phyloP scores from a whole-genome alignment of 2,113 vertebrate genomes.

The Gnathonemus longibarbis region DNA sequence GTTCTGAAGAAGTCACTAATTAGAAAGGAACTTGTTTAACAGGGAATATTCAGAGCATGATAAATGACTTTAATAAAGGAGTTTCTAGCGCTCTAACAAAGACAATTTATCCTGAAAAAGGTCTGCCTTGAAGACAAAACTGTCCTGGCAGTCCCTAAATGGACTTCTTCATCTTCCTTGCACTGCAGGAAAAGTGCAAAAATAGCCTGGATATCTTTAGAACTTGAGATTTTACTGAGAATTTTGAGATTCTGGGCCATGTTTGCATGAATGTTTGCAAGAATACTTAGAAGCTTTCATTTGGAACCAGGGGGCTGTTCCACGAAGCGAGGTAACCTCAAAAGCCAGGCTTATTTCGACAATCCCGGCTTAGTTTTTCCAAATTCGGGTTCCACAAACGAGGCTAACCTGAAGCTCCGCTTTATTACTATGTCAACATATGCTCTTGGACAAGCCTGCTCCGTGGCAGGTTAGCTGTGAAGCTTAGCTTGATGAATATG shows the following conservation, averaged over 20 bases:
- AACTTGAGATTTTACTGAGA: background rate
- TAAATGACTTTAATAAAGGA: conserved; percentile 99
- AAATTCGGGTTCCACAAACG: too few relatives aligned
- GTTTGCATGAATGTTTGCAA: background rate
- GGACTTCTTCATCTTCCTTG: conserved; percentile 77
- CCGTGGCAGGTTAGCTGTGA: too few relatives aligned
- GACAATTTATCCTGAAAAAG: conserved; percentile 88
- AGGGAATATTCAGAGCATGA: conserved; percentile 98
- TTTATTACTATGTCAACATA: too few relatives aligned
- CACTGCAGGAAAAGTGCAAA: conserved; percentile 60
- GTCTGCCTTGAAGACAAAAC: conserved; percentile 88
- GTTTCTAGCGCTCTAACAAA: conserved; percentile 89
- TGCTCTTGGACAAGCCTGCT: too few relatives aligned
- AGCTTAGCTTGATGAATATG: too few relatives aligned
- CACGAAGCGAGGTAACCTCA: too few relatives aligned
- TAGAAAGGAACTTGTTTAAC: conserved; percentile 94
- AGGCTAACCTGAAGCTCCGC: too few relatives aligned
- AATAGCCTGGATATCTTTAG: conserved; percentile 11
- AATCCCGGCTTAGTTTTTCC: too few relatives aligned
- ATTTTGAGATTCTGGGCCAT: background rate
- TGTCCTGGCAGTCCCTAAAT: conserved; percentile 76
- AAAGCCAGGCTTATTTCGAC: background rate
- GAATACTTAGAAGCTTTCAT: background rate
- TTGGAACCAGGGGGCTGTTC: background rate
- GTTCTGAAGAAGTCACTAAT: conserved; percentile 98